A percentile compares a stretch with the other conserved stretches of the same genome.
Conservation (phyloP, 2,888 invertebrate genomes). For the Netelia virgata region DNA sequence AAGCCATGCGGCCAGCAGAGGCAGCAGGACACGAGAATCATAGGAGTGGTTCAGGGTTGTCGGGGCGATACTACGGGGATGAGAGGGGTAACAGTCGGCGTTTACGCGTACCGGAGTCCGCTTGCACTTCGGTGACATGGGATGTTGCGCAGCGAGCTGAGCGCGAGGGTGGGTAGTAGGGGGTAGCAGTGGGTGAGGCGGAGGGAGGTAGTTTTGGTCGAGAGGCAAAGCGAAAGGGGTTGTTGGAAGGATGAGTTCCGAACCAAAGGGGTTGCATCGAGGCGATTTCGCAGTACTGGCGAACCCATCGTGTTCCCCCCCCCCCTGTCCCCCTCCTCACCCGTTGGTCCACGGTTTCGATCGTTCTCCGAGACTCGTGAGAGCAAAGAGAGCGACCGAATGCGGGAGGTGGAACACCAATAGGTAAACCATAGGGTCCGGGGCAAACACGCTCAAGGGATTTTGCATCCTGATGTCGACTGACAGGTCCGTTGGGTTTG, state of each 20-base stretch:
- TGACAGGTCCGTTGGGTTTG: conserved; percentile 67
- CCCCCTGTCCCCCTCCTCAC: conserved; percentile 16
- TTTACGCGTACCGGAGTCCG: conserved; percentile 71
- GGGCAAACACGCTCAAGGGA: conserved; percentile 67
- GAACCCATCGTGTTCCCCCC: conserved; percentile 21
- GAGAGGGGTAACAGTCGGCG: conserved; percentile 69
- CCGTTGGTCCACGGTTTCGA: conserved; percentile 2
- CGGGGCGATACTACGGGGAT: conserved; percentile 57
- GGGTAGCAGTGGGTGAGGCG: conserved; percentile 42
- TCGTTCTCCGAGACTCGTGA: conserved; percentile 26
- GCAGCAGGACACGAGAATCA: conserved; percentile 59
- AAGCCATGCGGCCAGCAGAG: conserved; percentile 67
- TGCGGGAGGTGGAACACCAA: conserved; percentile 68
- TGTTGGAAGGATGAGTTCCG: conserved; percentile 48
- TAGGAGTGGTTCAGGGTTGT: conserved; percentile 54
- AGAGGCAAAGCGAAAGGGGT: conserved; percentile 52
- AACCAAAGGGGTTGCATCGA: conserved; percentile 49
- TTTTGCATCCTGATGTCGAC: conserved; percentile 69
- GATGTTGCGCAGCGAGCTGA: conserved; percentile 48
- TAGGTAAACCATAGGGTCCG: conserved; percentile 69
- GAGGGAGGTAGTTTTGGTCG: conserved; percentile 44
- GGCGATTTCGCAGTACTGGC: conserved; percentile 43
- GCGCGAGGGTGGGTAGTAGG: conserved; percentile 5
- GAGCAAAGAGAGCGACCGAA: conserved; percentile 60
- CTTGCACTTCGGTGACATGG: conserved; percentile 70